These are phyloP conservation scores for Pogona vitticeps DNA, from an alignment of 2,113 vertebrate genomes.

Conservation along the genomic window DNA sequence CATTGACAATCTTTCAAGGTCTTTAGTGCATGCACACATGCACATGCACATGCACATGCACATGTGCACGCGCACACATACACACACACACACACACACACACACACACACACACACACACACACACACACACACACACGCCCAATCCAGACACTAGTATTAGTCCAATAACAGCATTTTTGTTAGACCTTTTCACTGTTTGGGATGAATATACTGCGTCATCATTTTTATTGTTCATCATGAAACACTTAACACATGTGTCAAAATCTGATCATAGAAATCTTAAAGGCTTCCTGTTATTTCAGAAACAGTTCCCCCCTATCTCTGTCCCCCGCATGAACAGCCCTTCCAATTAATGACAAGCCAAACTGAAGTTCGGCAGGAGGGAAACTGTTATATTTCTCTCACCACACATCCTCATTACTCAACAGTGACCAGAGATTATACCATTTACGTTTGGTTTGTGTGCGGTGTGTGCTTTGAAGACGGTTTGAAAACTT, in stretches of 20 bases:
- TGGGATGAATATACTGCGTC: slow-evolving; percentile 33
- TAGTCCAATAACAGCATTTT: neutral
- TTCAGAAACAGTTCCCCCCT: neutral
- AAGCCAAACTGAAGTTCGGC: slow-evolving; percentile 15
- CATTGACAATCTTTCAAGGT: slow-evolving; percentile 35
- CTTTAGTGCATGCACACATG: neutral
- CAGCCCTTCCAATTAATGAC: slow-evolving; percentile 40
- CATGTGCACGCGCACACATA: too few species aligned
- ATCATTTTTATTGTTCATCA: slow-evolving; percentile 54
- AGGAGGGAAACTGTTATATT: slow-evolving; percentile 36
- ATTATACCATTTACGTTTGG: slow-evolving; percentile 35
- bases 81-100: neutral
- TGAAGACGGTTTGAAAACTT: too few species aligned
- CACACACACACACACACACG: neutral
- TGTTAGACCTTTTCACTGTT: slow-evolving; percentile 4
- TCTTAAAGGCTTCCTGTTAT: slow-evolving; percentile 49
- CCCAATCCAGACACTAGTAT: neutral
- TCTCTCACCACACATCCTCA: slow-evolving; percentile 46
- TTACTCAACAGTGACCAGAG: slow-evolving; percentile 41
- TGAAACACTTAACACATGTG: slow-evolving; percentile 36
- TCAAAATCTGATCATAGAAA: slow-evolving; percentile 34
- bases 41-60: neutral
- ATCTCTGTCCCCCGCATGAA: neutral
- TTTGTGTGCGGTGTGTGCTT: neutral
- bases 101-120: neutral